Percentiles rank a stretch among this genome's conserved stretches.
Conservation (phyloP, 1,140 invertebrate genomes). For the Drosophila kohkoa region DNA sequence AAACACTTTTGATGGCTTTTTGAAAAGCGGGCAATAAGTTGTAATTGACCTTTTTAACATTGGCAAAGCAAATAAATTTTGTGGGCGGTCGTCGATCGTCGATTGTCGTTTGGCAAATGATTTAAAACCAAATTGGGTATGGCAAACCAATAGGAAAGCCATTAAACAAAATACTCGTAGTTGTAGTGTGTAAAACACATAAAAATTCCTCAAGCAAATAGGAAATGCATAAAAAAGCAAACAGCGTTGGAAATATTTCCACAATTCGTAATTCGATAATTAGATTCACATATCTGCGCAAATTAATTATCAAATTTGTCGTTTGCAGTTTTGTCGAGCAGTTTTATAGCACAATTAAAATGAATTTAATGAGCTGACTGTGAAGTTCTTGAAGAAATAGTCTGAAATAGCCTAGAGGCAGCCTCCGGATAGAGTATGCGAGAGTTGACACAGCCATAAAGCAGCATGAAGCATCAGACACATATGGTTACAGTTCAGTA, state of each 20-base stretch:
- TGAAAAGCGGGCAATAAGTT: slow-evolving; percentile 72
- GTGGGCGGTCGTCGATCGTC: slow-evolving; percentile 44
- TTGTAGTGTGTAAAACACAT: slow-evolving; percentile 30
- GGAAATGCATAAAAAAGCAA: slow-evolving; percentile 20
- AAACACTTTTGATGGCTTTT: slow-evolving; percentile 46
- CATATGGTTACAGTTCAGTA: slow-evolving; percentile 79
- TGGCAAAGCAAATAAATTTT: slow-evolving; percentile 39
- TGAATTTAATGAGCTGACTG: slow-evolving; percentile 47
- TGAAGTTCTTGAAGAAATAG: slow-evolving; percentile 25
- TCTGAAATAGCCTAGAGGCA: slow-evolving; percentile 6
- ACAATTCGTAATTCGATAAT: slow-evolving; percentile 48
- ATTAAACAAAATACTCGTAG: slow-evolving; percentile 8
- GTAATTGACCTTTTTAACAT: slow-evolving; percentile 74
- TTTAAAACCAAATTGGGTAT: slow-evolving; percentile 16
- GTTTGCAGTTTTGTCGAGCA: slow-evolving; percentile 6
- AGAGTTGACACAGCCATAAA: slow-evolving; percentile 58
- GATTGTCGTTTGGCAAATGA: slow-evolving; percentile 25
- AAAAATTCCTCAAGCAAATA: slow-evolving; percentile 16
- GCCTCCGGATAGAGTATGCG: too few species aligned
- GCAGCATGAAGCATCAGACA: slow-evolving; percentile 54
- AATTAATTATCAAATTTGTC: slow-evolving; percentile 52
- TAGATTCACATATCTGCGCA: slow-evolving; percentile 55
- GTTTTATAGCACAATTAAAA: slow-evolving; percentile 61
- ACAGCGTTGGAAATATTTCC: slow-evolving; percentile 32
- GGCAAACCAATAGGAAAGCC: slow-evolving; percentile 9